A percentile compares a stretch with the other conserved stretches of the same genome.
phyloP scores from a whole-genome alignment of 1,140 invertebrate species.

The Drepana arcuata region DNA sequence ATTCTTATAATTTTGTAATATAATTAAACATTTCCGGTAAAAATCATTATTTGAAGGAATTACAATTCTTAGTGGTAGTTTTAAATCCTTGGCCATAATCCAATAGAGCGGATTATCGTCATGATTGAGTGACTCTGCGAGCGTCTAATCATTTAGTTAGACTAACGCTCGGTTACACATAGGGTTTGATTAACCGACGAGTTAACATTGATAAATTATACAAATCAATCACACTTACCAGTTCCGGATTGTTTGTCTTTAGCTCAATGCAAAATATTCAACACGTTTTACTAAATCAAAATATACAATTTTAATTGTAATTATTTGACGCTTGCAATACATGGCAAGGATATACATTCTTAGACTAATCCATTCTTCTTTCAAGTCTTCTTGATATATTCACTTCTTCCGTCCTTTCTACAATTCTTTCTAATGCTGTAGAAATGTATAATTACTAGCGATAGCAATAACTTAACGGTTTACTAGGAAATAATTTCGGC shows the following conservation, averaged over 20 bases:
- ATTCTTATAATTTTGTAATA: background rate
- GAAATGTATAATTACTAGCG: no score
- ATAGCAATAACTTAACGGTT: no score
- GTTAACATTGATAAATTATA: background rate
- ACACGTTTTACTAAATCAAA: background rate
- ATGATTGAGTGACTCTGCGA: background rate
- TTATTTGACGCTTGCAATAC: background rate
- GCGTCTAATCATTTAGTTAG: background rate
- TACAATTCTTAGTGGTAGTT: background rate
- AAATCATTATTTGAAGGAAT: background rate
- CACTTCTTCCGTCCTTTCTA: no score
- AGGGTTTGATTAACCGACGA: background rate
- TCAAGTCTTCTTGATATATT: no score
- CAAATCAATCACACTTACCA: background rate
- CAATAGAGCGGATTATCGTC: background rate
- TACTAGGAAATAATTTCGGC: no score
- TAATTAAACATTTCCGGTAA: background rate
- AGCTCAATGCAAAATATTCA: background rate
- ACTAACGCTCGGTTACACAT: background rate
- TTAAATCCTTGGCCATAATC: background rate
- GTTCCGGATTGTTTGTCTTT: background rate
- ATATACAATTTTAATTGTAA: background rate
- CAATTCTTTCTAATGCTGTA: no score
- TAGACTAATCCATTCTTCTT: no score
- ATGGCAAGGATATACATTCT: no score